phyloP scores from a whole-genome alignment of 2,888 invertebrate genomes.

The Lucinisca nassula region DNA sequence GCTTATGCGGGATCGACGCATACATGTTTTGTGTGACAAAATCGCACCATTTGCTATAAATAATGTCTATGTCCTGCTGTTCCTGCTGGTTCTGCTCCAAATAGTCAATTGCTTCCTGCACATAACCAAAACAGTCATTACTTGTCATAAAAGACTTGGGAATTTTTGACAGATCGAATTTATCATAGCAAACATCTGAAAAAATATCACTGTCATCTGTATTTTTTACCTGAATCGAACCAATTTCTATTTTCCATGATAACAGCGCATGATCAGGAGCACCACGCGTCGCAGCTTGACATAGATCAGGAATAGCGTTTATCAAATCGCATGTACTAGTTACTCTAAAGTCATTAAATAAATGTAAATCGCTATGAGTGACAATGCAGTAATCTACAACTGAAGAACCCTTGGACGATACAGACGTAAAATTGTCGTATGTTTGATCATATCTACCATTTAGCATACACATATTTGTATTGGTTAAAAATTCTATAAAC shows the following conservation, averaged over 20 bases:
- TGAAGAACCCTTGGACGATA: conserved; percentile 31
- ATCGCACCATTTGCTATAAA: conserved; percentile 33
- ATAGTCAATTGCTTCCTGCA: background rate
- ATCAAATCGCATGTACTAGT: background rate
- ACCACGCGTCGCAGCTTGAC: background rate
- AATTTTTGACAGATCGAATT: background rate
- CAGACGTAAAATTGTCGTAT: conserved; percentile 17
- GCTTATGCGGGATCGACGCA: background rate
- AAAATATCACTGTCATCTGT: background rate
- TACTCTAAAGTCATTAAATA: conserved; percentile 32
- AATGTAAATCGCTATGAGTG: conserved; percentile 17
- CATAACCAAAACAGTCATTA: background rate
- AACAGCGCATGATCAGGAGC: conserved; percentile 13
- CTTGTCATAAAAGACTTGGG: background rate
- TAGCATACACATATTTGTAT: background rate
- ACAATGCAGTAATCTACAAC: conserved; percentile 46
- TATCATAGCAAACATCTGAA: background rate
- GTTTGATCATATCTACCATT: background rate
- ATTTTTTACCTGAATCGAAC: background rate
- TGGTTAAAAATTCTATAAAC: background rate
- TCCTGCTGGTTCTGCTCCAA: conserved; percentile 24
- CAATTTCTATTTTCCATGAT: background rate
- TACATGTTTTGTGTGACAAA: conserved; percentile 26
- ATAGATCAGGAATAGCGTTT: background rate
- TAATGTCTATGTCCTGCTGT: conserved; percentile 27